Base-by-base conservation (phyloP, 2,113 vertebrate species). In the Sebastes fasciatus region DNA sequence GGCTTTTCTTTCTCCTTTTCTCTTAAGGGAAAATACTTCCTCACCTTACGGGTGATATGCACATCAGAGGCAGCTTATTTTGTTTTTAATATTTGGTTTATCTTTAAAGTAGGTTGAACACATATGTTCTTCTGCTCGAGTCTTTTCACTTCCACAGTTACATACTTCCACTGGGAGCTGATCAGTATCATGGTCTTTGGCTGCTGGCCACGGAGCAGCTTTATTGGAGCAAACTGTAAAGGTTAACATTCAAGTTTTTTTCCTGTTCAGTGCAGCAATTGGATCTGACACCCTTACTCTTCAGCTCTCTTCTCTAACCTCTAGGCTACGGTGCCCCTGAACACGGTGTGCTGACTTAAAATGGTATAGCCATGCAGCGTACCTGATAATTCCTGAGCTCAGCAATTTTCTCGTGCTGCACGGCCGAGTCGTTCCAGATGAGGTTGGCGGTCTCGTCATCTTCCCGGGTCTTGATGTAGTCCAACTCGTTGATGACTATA, bases 311-410 rank as follows among this genome's bases (percentile, higher is more conserved):
- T 62, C 45, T 74, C 23, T 67, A 64, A 76, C 73, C 79, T 85
- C 61, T 17, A 51, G 62, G 40, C 72, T 55, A 26, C 6, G 26
- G 46, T 71, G 46, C n/a, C 49, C 8, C 45, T 1, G 26, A n/a
- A 40, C 19, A 70, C 64, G 48, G 17, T 69, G 49, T 79, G 57
- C 61, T 78, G 73, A 85, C 55, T 58, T 85, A 34, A 79, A 73
- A 75, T 12, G 19, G 23, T 63, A 34, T 34, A 66, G 70, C 51
- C 10, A 26, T 60, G 1, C 46, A 4, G 62, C 46, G 16, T 92
- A 99, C 98, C 97, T 99, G 98, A 73, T 99, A 99, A 94, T 99
- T 99, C 75, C 95, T 96, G 91, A 99, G 97, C 62, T 99, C 98
- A 79, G 97, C 96, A 34, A 99, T 99, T 95, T 97, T 99, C 87